Evolutionary conservation across 2,113 vertebrate genomes (phyloP), one percentile per base, ranked within the genome.

Genomic region (Hymenochirus boettgeri): DNA sequence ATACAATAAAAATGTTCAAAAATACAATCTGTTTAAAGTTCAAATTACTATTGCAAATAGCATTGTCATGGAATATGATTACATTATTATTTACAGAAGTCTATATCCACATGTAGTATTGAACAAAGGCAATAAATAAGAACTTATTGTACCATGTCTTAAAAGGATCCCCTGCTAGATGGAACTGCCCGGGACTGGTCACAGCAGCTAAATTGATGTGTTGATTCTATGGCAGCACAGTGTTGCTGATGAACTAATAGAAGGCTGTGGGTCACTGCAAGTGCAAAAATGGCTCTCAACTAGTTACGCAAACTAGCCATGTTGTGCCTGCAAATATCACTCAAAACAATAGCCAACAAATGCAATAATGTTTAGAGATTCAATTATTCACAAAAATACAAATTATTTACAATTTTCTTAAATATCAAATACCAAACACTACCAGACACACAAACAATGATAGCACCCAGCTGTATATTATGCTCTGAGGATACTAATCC

Each of bases 51-150:
- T 73, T 77, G 80, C 77, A 79, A 73, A 73, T 79, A 82, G 75
- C 76, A 70, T n/a, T n/a, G 8, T 48, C 19, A 85, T 81, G 79
- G 76, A 78, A 83, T 55, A 82, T 50, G 75, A 81, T 75, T 77
- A 74, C 72, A 77, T 77, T 71, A 70, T 61, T 88, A 88, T 89
- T 85, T 89, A 90, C 84, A 89, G 79, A 82, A 83, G 77, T 74
- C 69, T 58, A 62, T 74, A 82, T 84, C 75, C 75, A 67, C 72
- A 65, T 81, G 81, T 52, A 76, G 77, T 74, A 78, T 80, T 85
- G 88, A 88, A 89, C 81, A 87, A 81, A 64, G 79, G 74, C 82
- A 89, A 90, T 90, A 90, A 90, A 90, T 89, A 90, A 81, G 54
- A 80, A 77, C 71, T 79, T 80, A 26, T 39, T 62, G 67, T 70